A percentile compares a stretch with the other conserved stretches of the same genome.
phyloP scores from a whole-genome alignment of 2,113 vertebrate genomes.

The Scatophagus argus region DNA sequence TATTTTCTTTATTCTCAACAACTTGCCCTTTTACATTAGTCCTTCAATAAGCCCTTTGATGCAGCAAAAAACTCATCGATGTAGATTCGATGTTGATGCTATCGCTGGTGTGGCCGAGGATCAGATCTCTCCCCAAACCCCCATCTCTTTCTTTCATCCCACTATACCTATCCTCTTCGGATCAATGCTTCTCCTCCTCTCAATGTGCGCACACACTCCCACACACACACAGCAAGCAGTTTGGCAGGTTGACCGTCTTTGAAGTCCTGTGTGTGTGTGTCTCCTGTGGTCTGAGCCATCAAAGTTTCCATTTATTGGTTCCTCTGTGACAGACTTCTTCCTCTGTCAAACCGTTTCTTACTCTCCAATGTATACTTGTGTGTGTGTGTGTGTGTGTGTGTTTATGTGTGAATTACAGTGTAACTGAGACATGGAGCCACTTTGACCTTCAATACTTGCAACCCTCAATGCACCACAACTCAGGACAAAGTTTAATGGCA shows the following conservation, averaged over 20 bases:
- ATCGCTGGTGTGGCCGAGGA: background rate
- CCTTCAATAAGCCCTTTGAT: background rate
- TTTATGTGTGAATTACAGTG: conserved; percentile 33
- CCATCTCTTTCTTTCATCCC: conserved; percentile 25
- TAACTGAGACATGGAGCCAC: conserved; percentile 9
- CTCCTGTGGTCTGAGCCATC: conserved; percentile 72
- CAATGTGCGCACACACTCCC: conserved; percentile 9
- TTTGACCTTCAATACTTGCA: conserved; percentile 61
- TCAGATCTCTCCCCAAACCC: conserved; percentile 9
- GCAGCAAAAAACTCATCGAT: background rate
- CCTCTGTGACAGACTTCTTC: conserved; percentile 62
- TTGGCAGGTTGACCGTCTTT: conserved; percentile 46
- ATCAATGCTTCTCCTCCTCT: conserved; percentile 47
- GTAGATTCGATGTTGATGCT: background rate
- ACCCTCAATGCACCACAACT: background rate
- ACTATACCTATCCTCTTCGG: conserved; percentile 45
- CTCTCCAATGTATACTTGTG: background rate
- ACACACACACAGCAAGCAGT: conserved; percentile 28
- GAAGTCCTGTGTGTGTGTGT: conserved; percentile 62
- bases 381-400: background rate
- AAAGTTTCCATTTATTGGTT: conserved; percentile 75
- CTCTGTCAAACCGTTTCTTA: conserved; percentile 36
- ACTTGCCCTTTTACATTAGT: background rate
- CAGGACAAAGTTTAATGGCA: conserved; percentile 27
- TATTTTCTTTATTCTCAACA: background rate